phyloP scores from a whole-genome alignment of 92 coral and sea anemone species.

The Zoanthus sansibaricus region DNA sequence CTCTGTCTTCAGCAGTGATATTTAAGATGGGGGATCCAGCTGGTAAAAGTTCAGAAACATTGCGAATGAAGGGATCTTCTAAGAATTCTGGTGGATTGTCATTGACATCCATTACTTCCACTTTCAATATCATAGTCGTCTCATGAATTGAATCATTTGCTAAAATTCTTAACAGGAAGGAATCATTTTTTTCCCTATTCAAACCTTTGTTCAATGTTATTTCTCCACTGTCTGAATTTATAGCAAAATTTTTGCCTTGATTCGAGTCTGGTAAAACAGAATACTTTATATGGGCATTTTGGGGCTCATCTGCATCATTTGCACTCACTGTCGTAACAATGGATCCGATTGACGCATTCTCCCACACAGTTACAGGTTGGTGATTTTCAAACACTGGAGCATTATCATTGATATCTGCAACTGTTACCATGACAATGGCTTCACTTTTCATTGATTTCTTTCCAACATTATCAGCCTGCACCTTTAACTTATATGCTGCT shows the following conservation, averaged over 20 bases:
- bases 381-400: conserved; percentile 77
- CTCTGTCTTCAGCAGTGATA: conserved; percentile 83
- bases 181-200: conserved; percentile 75
- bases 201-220: conserved; percentile 64
- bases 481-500: conserved; percentile 67
- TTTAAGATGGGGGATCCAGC: conserved; percentile 76
- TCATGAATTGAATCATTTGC: conserved; percentile 79
- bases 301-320: conserved; percentile 70
- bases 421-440: conserved; percentile 73
- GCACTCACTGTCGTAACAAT: conserved; percentile 72
- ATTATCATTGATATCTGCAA: conserved; percentile 88
- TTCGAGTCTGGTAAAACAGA: conserved; percentile 60
- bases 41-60: conserved; percentile 67
- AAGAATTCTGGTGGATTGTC: conserved; percentile 87
- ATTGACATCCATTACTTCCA: conserved; percentile 79
- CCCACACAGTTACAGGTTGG: conserved; percentile 69
- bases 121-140: conserved; percentile 61
- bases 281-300: conserved; percentile 64
- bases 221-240: conserved; percentile 70
- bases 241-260: conserved; percentile 65
- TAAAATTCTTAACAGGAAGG: conserved; percentile 64
- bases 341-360: conserved; percentile 71
- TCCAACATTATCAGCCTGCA: conserved; percentile 80
- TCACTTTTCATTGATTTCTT: conserved; percentile 74
- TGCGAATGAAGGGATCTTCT: conserved; percentile 52